These are phyloP conservation scores for Pteria penguin DNA, from an alignment of 2,888 invertebrate species.

Conservation along the genomic window DNA sequence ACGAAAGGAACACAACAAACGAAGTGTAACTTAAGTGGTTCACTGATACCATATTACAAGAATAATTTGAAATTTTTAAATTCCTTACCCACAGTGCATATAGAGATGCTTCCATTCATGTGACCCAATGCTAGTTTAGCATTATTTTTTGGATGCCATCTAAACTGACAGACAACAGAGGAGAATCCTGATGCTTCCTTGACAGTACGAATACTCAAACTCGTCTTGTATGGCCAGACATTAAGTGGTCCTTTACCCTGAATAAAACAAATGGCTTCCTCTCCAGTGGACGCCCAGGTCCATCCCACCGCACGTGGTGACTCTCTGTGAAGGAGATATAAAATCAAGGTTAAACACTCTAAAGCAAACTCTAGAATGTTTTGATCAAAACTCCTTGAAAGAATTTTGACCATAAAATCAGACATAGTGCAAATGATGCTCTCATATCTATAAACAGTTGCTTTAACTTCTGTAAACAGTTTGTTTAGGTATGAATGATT, in stretches of 20 bases:
- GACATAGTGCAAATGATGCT: no score
- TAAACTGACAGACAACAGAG: slow-evolving; percentile 69
- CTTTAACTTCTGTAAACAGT: no score
- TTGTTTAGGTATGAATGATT: no score
- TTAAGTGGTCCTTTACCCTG: slow-evolving; percentile 73
- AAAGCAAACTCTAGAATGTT: no score
- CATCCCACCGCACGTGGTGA: slow-evolving; percentile 76
- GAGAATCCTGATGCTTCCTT: slow-evolving; percentile 71
- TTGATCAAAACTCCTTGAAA: no score
- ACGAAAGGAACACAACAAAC: no score
- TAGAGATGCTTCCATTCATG: slow-evolving; percentile 78
- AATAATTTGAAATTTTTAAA: no score
- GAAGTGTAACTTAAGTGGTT: no score
- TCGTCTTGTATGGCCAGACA: slow-evolving; percentile 74
- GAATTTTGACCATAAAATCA: no score
- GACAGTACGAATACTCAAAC: slow-evolving; percentile 39
- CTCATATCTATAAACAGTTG: no score
- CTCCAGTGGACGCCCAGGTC: slow-evolving; percentile 53
- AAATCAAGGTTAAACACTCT: no score
- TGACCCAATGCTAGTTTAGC: slow-evolving; percentile 79
- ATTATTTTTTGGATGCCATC: slow-evolving; percentile 76
- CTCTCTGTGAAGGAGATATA: slow-evolving; percentile 42
- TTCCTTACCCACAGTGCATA: slow-evolving; percentile 70
- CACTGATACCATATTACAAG: no score
- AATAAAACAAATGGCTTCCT: slow-evolving; percentile 67